A percentile compares a stretch with the other conserved stretches of the same genome.
These are phyloP conservation scores for Champsocephalus gunnari DNA, from an alignment of 2,797 vertebrate species.

Conservation along the genomic window DNA sequence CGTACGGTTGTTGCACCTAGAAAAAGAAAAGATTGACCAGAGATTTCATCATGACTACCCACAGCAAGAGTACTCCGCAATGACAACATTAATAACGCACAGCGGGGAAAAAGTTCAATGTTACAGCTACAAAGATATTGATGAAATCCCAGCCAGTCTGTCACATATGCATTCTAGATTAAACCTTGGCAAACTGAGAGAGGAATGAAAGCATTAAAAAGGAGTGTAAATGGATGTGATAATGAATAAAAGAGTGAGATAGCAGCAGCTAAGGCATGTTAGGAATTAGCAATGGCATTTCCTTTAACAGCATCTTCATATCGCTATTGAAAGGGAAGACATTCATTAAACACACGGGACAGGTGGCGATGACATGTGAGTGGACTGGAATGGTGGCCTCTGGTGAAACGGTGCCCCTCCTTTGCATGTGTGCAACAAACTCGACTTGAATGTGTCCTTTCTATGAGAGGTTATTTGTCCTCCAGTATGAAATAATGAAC, in stretches of 20 bases:
- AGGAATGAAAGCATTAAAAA: constrained; percentile 71
- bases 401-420: constrained; percentile 51
- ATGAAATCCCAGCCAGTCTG: constrained; percentile 67
- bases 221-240: constrained; percentile 43
- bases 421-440: constrained; percentile 45
- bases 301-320: constrained; percentile 66
- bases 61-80: constrained; percentile 61
- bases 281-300: constrained; percentile 67
- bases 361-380: constrained; percentile 66
- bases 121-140: constrained; percentile 62
- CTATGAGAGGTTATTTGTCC: constrained; percentile 50
- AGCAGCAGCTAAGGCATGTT: constrained; percentile 62
- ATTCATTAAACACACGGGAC: constrained; percentile 73
- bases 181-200: constrained; percentile 72
- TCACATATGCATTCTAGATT: constrained; percentile 66
- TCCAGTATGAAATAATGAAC: constrained; percentile 51
- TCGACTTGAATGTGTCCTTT: constrained; percentile 31
- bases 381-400: constrained; percentile 59
- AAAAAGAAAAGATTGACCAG: constrained; percentile 79
- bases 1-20: constrained; percentile 99
- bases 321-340: constrained; percentile 75
- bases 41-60: constrained; percentile 79
- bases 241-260: constrained; percentile 54
- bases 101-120: constrained; percentile 47
- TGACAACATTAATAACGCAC: constrained; percentile 69